Evolutionary conservation across 2,888 invertebrate species (phyloP).

Genomic region (Melinaea marsaeus): DNA sequence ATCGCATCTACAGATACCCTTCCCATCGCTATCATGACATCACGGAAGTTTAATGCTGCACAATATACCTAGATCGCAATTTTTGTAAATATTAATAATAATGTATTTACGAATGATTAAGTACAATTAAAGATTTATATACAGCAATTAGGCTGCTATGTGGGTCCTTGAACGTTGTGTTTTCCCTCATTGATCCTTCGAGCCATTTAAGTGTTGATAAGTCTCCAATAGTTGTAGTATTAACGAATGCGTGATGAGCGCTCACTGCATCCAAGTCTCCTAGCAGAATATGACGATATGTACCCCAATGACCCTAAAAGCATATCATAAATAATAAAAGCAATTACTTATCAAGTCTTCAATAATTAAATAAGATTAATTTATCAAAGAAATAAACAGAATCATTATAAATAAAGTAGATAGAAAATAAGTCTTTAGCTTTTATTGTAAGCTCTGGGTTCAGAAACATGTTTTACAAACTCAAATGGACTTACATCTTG

Average conservation of each 20-base stretch:
- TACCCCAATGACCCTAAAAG: conserved; percentile 81
- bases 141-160: conserved; percentile 59
- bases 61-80: conserved; percentile 78
- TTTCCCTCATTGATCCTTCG: conserved; percentile 78
- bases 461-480: neutral
- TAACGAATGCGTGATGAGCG: conserved; percentile 85
- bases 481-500: conserved; percentile 69
- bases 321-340: neutral
- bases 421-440: neutral
- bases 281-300: conserved; percentile 88
- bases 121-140: conserved; percentile 39
- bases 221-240: conserved; percentile 89
- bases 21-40: conserved; percentile 95
- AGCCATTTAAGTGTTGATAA: conserved; percentile 86
- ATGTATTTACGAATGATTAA: neutral
- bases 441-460: neutral
- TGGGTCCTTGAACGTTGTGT: conserved; percentile 49
- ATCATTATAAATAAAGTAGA: neutral
- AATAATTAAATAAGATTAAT: too few relatives aligned
- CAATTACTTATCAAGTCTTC: neutral
- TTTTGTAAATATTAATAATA: conserved; percentile 31
- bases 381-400: too few relatives aligned
- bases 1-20: conserved; percentile 91
- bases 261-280: conserved; percentile 65
- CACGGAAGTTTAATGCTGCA: conserved; percentile 93